These are phyloP conservation scores for Gnathonemus longibarbis DNA, from an alignment of 2,113 vertebrate genomes.

Conservation along the genomic window DNA sequence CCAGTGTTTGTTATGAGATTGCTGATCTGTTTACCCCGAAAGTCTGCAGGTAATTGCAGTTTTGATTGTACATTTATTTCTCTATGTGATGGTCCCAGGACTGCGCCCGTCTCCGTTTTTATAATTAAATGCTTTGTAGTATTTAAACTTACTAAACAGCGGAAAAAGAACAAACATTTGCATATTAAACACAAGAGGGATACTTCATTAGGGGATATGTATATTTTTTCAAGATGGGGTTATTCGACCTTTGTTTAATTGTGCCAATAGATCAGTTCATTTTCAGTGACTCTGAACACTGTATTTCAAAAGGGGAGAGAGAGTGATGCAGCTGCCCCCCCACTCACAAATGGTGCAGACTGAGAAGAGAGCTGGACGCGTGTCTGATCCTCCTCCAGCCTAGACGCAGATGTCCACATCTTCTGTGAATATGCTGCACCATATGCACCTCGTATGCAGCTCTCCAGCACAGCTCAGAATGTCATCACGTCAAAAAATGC, in stretches of 20 bases:
- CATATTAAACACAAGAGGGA: constrained; percentile 75
- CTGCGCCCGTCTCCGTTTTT: constrained; percentile 82
- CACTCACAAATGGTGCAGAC: constrained; percentile 53
- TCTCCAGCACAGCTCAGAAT: constrained; percentile 7
- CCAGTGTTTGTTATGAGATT: constrained; percentile 90
- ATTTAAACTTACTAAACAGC: constrained; percentile 84
- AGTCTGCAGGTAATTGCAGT: constrained; percentile 99
- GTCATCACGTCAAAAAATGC: constrained; percentile 6
- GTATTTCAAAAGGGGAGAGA: constrained; percentile 33
- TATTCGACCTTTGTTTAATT: constrained; percentile 17
- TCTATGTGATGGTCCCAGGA: constrained; percentile 82
- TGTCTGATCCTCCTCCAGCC: constrained; percentile 66
- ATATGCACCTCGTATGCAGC: constrained; percentile 51
- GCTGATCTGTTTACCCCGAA: constrained; percentile 98
- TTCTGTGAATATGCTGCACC: constrained; percentile 61
- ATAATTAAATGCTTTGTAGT: constrained; percentile 95
- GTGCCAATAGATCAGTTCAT: neutral
- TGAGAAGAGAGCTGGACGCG: constrained; percentile 3
- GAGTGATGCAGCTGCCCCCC: constrained; percentile 45
- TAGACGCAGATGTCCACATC: constrained; percentile 65
- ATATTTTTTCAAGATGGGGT: constrained; percentile 24
- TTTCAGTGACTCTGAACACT: neutral
- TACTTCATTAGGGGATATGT: constrained; percentile 46
- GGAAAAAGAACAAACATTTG: constrained; percentile 76
- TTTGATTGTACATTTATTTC: constrained; percentile 99